A percentile compares a stretch with the other conserved stretches of the same genome.
phyloP scores from a whole-genome alignment of 1,140 invertebrate species.

The Kradibia gibbosae region DNA sequence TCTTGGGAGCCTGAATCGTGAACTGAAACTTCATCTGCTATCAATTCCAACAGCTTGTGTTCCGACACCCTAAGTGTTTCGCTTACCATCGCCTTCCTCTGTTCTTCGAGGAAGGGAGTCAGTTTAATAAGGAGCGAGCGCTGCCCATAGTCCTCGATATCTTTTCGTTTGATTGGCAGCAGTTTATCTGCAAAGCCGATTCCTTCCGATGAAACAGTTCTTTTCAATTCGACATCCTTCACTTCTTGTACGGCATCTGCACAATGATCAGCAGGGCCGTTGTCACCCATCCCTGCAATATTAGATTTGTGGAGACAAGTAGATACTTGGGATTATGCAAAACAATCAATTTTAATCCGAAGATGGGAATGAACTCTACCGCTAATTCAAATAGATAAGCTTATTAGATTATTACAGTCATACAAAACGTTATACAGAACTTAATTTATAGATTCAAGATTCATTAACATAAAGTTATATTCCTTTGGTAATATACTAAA shows the following conservation, averaged over 20 bases:
- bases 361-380: too few species aligned
- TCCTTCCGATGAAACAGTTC: not conserved
- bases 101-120: slow-evolving; percentile 55
- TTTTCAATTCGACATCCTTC: not conserved
- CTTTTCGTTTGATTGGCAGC: slow-evolving; percentile 24
- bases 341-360: too few species aligned
- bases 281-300: not conserved
- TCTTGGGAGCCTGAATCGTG: not conserved
- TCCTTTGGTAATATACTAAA: too few species aligned
- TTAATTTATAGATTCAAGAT: too few species aligned
- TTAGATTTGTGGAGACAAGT: not conserved
- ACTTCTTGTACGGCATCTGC: not conserved
- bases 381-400: not conserved
- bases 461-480: too few species aligned
- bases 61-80: slow-evolving; percentile 18
- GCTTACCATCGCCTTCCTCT: slow-evolving; percentile 54
- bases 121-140: slow-evolving; percentile 54
- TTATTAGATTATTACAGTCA: not conserved
- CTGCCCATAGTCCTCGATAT: not conserved
- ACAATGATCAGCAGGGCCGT: not conserved
- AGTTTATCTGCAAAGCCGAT: slow-evolving; percentile 47
- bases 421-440: not conserved
- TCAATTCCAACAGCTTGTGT: not conserved
- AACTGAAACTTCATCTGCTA: not conserved
- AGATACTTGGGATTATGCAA: not conserved